Percentiles rank a stretch among this genome's conserved stretches.
phyloP scores from a whole-genome alignment of 2,888 invertebrate species.

The Chalcosyrphus nemorum region DNA sequence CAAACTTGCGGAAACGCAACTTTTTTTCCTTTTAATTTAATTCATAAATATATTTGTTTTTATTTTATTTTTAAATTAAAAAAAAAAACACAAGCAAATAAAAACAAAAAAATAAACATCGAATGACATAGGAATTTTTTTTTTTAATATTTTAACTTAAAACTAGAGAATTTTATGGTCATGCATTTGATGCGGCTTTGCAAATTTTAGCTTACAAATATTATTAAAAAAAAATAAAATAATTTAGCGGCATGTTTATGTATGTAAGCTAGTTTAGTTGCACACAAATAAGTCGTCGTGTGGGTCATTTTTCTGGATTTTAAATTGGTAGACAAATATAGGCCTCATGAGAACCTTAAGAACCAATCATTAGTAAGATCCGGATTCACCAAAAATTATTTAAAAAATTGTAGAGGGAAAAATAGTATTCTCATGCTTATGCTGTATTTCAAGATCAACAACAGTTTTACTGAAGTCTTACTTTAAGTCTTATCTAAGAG shows the following conservation, averaged over 20 bases:
- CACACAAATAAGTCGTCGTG: not conserved
- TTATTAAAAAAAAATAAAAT: not conserved
- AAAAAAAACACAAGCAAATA: not conserved
- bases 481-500: too few relatives aligned
- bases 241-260: not conserved
- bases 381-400: too few relatives aligned
- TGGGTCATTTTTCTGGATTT: not conserved
- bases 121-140: not conserved
- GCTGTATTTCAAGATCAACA: too few relatives aligned
- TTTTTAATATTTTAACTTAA: constrained; percentile 26
- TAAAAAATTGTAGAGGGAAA: too few relatives aligned
- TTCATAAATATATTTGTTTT: constrained; percentile 8
- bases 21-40: constrained; percentile 8
- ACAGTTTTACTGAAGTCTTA: too few relatives aligned
- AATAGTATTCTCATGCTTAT: too few relatives aligned
- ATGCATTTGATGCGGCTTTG: constrained; percentile 46
- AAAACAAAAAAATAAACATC: not conserved
- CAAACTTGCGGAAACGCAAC: constrained; percentile 55
- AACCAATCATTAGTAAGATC: too few relatives aligned
- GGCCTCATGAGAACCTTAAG: too few relatives aligned
- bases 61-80: constrained; percentile 1
- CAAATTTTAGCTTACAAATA: not conserved
- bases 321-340: too few relatives aligned
- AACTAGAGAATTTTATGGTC: constrained; percentile 5
- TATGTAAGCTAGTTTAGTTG: not conserved